Evolutionary conservation across 2,888 invertebrate species (phyloP).

Genomic region (Ectemnius continuus): DNA sequence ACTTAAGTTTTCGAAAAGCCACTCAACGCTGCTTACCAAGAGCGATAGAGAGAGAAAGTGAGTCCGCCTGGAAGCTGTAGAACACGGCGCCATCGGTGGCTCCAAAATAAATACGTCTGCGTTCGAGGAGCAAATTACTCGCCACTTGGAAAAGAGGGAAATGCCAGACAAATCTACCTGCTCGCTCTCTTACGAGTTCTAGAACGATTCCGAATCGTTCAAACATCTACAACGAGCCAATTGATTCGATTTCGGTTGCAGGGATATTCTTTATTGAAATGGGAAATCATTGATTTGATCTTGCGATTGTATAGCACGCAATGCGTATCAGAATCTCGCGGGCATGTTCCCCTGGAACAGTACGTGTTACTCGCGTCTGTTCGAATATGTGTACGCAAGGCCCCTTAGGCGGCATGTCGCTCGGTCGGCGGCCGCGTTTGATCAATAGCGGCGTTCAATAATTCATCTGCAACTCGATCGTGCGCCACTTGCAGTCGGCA

Average conservation of each 20-base stretch:
- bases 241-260: too few relatives aligned
- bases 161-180: too few relatives aligned
- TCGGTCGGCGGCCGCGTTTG: slow-evolving; percentile 65
- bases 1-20: slow-evolving; percentile 2
- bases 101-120: background rate
- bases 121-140: background rate
- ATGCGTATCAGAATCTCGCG: slow-evolving; percentile 11
- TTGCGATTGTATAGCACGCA: slow-evolving; percentile 28
- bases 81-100: background rate
- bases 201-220: too few relatives aligned
- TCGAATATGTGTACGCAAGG: slow-evolving; percentile 40
- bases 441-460: slow-evolving; percentile 69
- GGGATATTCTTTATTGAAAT: too few relatives aligned
- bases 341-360: background rate
- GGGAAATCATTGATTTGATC: too few relatives aligned
- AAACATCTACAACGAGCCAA: too few relatives aligned
- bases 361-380: background rate
- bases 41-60: background rate
- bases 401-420: slow-evolving; percentile 57
- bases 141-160: too few relatives aligned
- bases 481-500: slow-evolving; percentile 20
- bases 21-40: background rate
- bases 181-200: too few relatives aligned
- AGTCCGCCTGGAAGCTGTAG: background rate
- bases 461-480: slow-evolving; percentile 71